Evolutionary conservation across 2,888 invertebrate genomes (phyloP), one percentile per base, ranked within the genome.

Genomic region (Drosophila melanosoma): DNA sequence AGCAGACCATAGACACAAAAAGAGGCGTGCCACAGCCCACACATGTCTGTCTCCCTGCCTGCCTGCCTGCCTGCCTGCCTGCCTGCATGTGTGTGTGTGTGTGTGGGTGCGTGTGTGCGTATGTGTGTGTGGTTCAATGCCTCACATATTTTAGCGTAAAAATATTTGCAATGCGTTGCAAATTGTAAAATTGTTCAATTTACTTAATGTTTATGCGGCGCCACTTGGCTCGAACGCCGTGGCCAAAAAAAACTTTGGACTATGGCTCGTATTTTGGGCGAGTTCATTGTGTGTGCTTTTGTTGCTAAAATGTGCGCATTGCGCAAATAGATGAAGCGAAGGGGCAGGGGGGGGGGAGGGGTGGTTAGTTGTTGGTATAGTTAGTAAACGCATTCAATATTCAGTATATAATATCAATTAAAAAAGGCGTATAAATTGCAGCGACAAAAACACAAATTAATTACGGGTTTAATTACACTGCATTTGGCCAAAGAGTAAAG

Each of bases 111-210:
- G 26, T 20, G 53, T 52, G 45, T 12, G 61, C 26, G 63, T n/a
- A 42, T 54, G 48, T 20, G 54, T 71, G 36, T 29, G 35, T 26
- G 32, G 29, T 8, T 45, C 29, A 63, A 82, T 84, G 69, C 76
- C 65, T 73, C 88, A 76, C 83, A 88, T 86, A 85, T 83, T 85
- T 85, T 86, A 53, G 58, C 66, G 53, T 83, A 52, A 74, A 85
- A 88, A 81, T 85, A 84, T 86, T 80, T 81, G 81, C 79, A 80
- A 64, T 69, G 74, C 74, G 70, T 74, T 80, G 79, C 81, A 77
- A 81, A 69, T 81, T 74, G 81, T 80, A 81, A 77, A 80, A 67
- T 81, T 80, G 79, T 81, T 77, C 71, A 80, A 77, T 79, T 69
- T 81, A 70, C 61, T 60, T 62, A 65, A 69, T 79, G 80, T 69